These are phyloP conservation scores for Sarcophaga peregrina DNA, from an alignment of 1,140 invertebrate species.

Conservation along the genomic window DNA sequence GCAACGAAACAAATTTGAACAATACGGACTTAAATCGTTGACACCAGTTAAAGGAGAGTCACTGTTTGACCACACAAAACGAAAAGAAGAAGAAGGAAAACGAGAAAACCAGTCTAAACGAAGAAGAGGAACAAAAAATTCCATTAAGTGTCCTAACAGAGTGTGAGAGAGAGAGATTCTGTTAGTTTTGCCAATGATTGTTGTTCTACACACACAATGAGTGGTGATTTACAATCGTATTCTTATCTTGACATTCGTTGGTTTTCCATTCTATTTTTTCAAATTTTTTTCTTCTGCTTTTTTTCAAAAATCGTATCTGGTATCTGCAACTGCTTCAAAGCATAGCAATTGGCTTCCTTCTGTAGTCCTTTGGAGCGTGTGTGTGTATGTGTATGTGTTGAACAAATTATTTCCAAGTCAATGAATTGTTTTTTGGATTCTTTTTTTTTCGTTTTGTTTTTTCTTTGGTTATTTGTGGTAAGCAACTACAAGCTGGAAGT, in stretches of 20 bases:
- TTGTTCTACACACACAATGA: constrained; percentile 24
- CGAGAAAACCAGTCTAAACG: neutral
- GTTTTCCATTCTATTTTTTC: too few species aligned
- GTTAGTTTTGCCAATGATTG: too few species aligned
- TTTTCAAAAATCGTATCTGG: too few species aligned
- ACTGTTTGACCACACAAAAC: neutral
- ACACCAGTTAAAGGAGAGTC: neutral
- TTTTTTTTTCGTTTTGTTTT: too few species aligned
- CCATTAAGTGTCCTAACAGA: too few species aligned
- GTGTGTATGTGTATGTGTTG: neutral
- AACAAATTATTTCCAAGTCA: constrained; percentile 21
- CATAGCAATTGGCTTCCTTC: too few species aligned
- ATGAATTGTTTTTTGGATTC: neutral
- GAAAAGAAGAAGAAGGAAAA: neutral
- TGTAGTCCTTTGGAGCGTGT: neutral
- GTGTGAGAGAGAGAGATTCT: too few species aligned
- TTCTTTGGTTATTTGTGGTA: too few species aligned
- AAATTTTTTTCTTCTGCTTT: too few species aligned
- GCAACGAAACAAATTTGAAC: neutral
- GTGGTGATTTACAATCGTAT: constrained; percentile 15
- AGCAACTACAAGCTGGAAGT: too few species aligned
- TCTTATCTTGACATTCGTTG: neutral
- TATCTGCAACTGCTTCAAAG: too few species aligned
- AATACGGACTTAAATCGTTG: neutral
- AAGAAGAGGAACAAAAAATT: neutral